Base-by-base conservation (phyloP, 2,113 vertebrate genomes). In the Grus americana region DNA sequence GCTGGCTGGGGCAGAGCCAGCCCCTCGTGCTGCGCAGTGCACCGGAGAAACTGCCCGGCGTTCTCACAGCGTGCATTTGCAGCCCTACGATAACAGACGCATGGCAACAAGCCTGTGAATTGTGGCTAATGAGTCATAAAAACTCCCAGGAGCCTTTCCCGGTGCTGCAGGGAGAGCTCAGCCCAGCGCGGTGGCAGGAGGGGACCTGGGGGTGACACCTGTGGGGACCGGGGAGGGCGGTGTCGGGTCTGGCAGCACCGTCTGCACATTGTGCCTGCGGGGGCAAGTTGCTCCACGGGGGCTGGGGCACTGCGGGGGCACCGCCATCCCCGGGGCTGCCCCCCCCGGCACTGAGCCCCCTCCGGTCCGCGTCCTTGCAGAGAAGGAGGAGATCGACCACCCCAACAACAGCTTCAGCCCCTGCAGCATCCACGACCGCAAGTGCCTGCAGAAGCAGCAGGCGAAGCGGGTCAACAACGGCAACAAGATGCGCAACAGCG, bases 341-440 rank as follows among this genome's bases (percentile, higher is more conserved):
- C 36, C 36, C 0, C 0, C 0, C 1, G 10, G 46, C 19, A 7
- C 73, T 90, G 82, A 94, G 32, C 27, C 26, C 52, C 10, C 14
- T 19, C 9, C 1, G 30, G 4, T 82, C 59, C 23, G 38, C 88
- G 24, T 70, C 80, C 38, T 81, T n/a, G 94, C 97, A 98, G 99
- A 99, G 38, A 98, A 98, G 87, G 98, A 98, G 73, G 99, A 98
- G 90, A 98, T 98, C 0, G 99, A 99, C 18, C 98, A 99, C 79
- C 98, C 99, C 18, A 99, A 99, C 97, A 99, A 98, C 98, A 99
- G 98, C 98, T 99, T 99, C 96, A 99, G 97, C 97, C 99, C 99
- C 29, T 99, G 99, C 97, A 98, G 98, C 59, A 98, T 98, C 67
- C 98, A 99, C 1, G 99, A 99, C 97, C 99, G 98, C 86, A 98